These are phyloP conservation scores for Nanorana parkeri DNA, from an alignment of 2,113 vertebrate species.

Conservation along the genomic window DNA sequence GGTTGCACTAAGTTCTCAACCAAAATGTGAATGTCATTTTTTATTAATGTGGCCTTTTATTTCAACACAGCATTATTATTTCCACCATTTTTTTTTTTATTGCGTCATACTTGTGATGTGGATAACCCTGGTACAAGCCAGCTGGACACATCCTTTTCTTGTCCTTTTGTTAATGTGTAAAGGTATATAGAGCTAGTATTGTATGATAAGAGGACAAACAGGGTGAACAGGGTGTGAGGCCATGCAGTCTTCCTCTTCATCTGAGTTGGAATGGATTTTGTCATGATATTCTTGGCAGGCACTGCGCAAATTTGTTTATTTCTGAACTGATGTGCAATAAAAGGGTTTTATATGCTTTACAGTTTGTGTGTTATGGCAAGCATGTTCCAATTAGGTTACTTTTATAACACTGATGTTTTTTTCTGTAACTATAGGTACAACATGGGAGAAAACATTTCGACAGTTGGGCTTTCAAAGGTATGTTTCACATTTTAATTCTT, in stretches of 20 bases:
- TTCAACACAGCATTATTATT: too few relatives aligned
- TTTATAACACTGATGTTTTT: conserved; percentile 50
- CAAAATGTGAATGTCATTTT: too few relatives aligned
- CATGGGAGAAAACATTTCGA: conserved; percentile 92
- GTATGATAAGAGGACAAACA: conserved; percentile 10
- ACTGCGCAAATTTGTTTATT: too few relatives aligned
- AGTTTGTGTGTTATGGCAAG: too few relatives aligned
- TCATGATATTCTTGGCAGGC: not conserved
- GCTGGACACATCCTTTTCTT: not conserved
- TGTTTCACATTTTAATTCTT: conserved; percentile 56
- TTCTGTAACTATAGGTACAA: conserved; percentile 78
- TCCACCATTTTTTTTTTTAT: not conserved
- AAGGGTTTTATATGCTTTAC: too few relatives aligned
- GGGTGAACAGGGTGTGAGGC: not conserved
- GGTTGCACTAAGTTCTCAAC: too few relatives aligned
- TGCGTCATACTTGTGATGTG: not conserved
- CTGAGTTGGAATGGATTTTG: not conserved
- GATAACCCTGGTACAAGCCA: not conserved
- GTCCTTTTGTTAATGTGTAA: not conserved
- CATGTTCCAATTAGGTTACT: not conserved
- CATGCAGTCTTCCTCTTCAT: not conserved
- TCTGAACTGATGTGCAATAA: too few relatives aligned
- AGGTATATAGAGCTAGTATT: not conserved
- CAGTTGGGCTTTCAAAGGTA: conserved; percentile 98
- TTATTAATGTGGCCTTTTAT: too few relatives aligned